Evolutionary conservation across 2,797 vertebrate genomes (phyloP), one percentile per base, ranked within the genome.

Genomic region (Hozukius guyotensis): DNA sequence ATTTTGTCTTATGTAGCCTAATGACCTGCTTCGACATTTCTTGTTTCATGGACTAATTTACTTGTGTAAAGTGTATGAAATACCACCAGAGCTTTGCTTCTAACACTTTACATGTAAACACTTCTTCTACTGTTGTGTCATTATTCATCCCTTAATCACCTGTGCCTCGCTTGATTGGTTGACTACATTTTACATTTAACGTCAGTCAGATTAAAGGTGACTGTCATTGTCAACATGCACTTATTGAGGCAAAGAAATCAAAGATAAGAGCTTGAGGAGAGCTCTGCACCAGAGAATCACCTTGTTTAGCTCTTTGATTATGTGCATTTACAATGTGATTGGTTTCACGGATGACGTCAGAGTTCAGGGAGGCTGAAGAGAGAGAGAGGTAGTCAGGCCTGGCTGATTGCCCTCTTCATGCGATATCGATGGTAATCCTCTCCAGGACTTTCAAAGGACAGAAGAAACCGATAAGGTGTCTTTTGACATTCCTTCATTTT

Each of bases 371-470:
- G 42, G 57, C 31, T 22, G 62, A 62, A 53, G 59, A 71, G 56
- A 63, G 56, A 63, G 55, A 52, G 29, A 60, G 78, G 49, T n/a
- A 11, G 38, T 78, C 75, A 77, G 24, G 56, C 52, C 42, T 13
- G 63, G 67, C 64, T 83, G 81, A 88, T 86, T 90, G 83, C 36
- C 38, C 67, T 71, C 61, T 81, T 74, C 71, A 73, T 64, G 46
- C 27, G 53, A 68, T 84, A 83, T 72, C 64, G 70, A 83, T 66
- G 56, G 64, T 29, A 80, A 84, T 75, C 69, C 72, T 78, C 32
- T 34, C n/a, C 67, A 68, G 77, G 71, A 71, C 61, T 84, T 73
- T 70, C 65, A 67, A 53, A 74, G 71, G 71, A 59, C 3, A 22
- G 46, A 83, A 49, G 71, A 82, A 75, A 57, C 71, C 10, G 12